Conservation (phyloP, 2,113 vertebrate genomes). For the Phoenicopterus ruber region DNA sequence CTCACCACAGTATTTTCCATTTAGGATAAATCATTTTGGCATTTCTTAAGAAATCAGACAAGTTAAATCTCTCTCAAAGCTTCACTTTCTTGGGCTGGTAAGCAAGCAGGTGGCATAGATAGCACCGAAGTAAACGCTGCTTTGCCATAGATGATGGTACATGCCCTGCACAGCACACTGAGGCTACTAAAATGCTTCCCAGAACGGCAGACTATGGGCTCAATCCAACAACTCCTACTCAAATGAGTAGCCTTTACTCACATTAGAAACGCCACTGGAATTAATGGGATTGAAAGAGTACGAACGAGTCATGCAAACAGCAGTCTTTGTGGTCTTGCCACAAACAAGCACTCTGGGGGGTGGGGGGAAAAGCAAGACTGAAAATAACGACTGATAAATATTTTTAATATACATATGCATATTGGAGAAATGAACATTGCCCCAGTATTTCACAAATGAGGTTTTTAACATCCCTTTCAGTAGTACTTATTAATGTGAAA, state of each 20-base stretch:
- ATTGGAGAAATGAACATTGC: neutral
- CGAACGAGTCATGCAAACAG: neutral
- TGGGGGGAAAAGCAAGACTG: neutral
- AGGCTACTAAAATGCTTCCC: neutral
- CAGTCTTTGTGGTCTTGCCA: neutral
- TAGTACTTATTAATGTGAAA: neutral
- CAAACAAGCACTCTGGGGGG: neutral
- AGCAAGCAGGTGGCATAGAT: neutral
- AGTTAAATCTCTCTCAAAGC: neutral
- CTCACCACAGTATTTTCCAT: neutral
- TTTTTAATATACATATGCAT: neutral
- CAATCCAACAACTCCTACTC: neutral
- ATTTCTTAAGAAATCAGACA: neutral
- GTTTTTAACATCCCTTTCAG: neutral
- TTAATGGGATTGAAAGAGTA: neutral
- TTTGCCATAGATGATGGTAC: neutral
- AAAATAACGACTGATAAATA: neutral
- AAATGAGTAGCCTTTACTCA: neutral
- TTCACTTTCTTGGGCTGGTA: neutral
- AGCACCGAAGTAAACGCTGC: neutral
- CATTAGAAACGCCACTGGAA: neutral
- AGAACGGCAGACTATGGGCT: neutral
- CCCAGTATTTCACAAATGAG: neutral
- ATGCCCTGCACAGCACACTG: neutral
- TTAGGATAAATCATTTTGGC: neutral